phyloP scores from a whole-genome alignment of 2,113 vertebrate species.

The Hippocampus guttulatus region DNA sequence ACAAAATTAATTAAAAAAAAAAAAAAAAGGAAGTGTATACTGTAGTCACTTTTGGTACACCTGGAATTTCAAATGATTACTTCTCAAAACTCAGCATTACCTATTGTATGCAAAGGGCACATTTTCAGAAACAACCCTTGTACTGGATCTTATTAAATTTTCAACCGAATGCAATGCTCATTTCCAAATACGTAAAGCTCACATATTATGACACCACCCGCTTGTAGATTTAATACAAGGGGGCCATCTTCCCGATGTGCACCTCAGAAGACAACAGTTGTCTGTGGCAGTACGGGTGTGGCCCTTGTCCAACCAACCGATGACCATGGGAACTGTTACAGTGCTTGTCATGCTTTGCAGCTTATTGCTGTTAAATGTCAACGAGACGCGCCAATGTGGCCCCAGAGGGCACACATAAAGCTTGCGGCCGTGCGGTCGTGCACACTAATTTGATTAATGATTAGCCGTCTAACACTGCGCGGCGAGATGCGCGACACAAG shows the following conservation, averaged over 20 bases:
- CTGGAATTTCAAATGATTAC: too few relatives aligned
- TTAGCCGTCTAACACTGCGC: conserved; percentile 39
- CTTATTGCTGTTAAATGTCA: conserved; percentile 58
- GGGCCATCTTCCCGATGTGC: background rate
- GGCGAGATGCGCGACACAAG: background rate
- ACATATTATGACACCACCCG: background rate
- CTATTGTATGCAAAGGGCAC: too few relatives aligned
- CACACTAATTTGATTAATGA: conserved; percentile 61
- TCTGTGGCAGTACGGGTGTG: conserved; percentile 28
- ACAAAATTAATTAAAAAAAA: too few relatives aligned
- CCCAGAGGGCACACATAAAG: conserved; percentile 31
- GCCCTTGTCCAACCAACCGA: conserved; percentile 14
- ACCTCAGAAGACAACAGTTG: background rate
- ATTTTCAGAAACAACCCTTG: too few relatives aligned
- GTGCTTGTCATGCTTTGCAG: conserved; percentile 17
- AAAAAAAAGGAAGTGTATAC: too few relatives aligned
- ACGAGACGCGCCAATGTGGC: conserved; percentile 19
- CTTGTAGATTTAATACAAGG: background rate
- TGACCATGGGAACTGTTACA: conserved; percentile 16
- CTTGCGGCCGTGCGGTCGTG: conserved; percentile 25
- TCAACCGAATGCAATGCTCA: background rate
- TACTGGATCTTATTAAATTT: too few relatives aligned
- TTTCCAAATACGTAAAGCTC: background rate
- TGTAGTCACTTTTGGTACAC: too few relatives aligned
- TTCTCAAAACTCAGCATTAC: too few relatives aligned